These are phyloP conservation scores for Idaea biselata DNA, from an alignment of 2,888 invertebrate species.

Conservation along the genomic window DNA sequence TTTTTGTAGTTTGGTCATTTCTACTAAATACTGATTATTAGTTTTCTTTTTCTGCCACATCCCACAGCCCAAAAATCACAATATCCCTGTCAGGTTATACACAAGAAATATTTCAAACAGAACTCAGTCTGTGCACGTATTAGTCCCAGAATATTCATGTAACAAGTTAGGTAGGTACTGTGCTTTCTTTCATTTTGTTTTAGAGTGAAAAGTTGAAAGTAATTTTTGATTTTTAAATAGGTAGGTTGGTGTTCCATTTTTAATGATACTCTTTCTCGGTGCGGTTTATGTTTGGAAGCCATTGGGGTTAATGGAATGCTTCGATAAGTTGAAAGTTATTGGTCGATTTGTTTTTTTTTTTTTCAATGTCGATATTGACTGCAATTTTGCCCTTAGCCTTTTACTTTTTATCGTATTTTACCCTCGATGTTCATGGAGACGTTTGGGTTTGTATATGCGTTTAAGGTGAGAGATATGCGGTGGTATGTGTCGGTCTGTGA, in stretches of 20 bases:
- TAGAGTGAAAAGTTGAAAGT: conserved; percentile 20
- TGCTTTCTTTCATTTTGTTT: conserved; percentile 30
- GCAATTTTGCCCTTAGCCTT: too few species aligned
- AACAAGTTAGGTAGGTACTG: conserved; percentile 23
- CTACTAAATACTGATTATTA: too few species aligned
- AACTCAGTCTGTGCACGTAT: conserved; percentile 30
- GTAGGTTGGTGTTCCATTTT: not conserved
- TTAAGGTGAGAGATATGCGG: too few species aligned
- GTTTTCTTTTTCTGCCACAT: too few species aligned
- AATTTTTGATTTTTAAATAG: not conserved
- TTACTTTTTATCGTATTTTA: too few species aligned
- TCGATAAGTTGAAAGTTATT: not conserved
- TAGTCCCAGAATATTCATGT: conserved; percentile 47
- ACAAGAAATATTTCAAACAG: conserved; percentile 41
- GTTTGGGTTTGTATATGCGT: too few species aligned
- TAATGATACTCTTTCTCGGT: not conserved
- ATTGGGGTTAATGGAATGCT: conserved; percentile 6
- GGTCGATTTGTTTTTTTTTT: too few species aligned
- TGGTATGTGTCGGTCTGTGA: too few species aligned
- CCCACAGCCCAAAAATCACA: too few species aligned
- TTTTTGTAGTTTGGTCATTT: too few species aligned
- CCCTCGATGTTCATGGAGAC: too few species aligned
- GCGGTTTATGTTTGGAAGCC: not conserved
- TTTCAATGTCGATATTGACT: too few species aligned
- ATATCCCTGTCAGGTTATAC: conserved; percentile 19